Evolutionary conservation across 2,113 vertebrate genomes (phyloP), one percentile per base, ranked within the genome.

Genomic region (Sinocyclocheilus anshuiensis): DNA sequence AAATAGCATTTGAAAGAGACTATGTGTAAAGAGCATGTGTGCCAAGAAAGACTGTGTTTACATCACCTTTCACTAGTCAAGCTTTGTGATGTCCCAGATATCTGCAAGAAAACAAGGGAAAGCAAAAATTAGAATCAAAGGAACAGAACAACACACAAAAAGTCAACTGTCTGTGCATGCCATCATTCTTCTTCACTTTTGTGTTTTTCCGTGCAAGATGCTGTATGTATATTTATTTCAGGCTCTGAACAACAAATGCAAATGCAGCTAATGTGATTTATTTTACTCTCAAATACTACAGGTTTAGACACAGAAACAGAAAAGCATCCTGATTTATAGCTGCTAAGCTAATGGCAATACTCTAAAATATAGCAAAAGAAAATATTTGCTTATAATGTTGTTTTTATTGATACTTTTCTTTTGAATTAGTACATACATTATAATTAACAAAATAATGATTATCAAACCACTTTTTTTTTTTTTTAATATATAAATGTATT

Each of bases 41-140:
- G 55, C 77, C 71, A 85, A 29, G 74, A 83, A 84, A 82, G 71
- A 83, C 61, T 77, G 53, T 81, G 53, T 59, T 86, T 61, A 20
- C 75, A 29, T 48, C 26, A n/a, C 18, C n/a, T 33, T 71, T 69
- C 1, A 55, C n/a, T 26, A 13, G 12, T 81, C 18, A 50, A 42
- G 42, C 72, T 16, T 24, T 76, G 20, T 65, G 59, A 18, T 65
- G n/a, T 81, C 4, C n/a, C 36, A 65, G 13, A 65, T 42, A 61
- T 48, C 61, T 65, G 18, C 26, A 83, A n/a, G 18, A 29, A 53
- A 36, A 22, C 53, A 69, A 36, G 10, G 12, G 9, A 83, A 55
- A 71, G 5, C 36, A 48, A 67, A 61, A 81, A 42, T 63, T 1
- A 79, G 55, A 39, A 39, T 39, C 2, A 59, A 77, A 26, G 22